These are phyloP conservation scores for Thereva unica DNA, from an alignment of 2,888 invertebrate genomes.

Conservation along the genomic window DNA sequence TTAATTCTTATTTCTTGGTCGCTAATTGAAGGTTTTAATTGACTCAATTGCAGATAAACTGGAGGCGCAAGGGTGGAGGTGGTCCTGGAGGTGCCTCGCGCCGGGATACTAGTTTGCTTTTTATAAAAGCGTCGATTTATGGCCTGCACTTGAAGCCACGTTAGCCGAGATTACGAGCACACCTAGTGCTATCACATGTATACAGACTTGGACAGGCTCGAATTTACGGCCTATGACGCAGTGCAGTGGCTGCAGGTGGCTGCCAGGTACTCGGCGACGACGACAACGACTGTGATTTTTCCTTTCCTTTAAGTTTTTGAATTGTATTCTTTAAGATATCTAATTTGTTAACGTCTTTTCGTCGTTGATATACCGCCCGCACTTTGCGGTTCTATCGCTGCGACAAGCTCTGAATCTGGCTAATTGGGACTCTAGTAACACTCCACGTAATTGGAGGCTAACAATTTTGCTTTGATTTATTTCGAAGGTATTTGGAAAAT, in stretches of 20 bases:
- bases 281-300: slow-evolving; percentile 9
- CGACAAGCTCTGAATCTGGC: slow-evolving; percentile 1
- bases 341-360: slow-evolving; percentile 20
- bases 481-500: too few species aligned
- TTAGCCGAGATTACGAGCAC: slow-evolving; percentile 13
- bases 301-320: slow-evolving; percentile 18
- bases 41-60: slow-evolving; percentile 1
- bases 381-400: slow-evolving; percentile 1
- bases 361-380: slow-evolving; percentile 9
- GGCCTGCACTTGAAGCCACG: slow-evolving; percentile 28
- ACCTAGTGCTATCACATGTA: slow-evolving; percentile 10
- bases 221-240: neutral
- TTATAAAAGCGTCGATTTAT: slow-evolving; percentile 17
- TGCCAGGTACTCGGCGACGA: slow-evolving; percentile 19
- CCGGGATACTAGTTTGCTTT: neutral
- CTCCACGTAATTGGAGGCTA: too few species aligned
- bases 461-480: too few species aligned
- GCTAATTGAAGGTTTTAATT: neutral
- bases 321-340: slow-evolving; percentile 13
- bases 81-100: neutral
- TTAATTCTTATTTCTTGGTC: neutral
- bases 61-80: neutral
- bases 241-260: slow-evolving; percentile 13
- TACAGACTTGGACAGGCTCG: neutral
- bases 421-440: slow-evolving; percentile 8